A percentile compares a stretch with the other conserved stretches of the same genome.
Conservation (phyloP, 2,113 vertebrate genomes). For the Galeopterus variegatus region DNA sequence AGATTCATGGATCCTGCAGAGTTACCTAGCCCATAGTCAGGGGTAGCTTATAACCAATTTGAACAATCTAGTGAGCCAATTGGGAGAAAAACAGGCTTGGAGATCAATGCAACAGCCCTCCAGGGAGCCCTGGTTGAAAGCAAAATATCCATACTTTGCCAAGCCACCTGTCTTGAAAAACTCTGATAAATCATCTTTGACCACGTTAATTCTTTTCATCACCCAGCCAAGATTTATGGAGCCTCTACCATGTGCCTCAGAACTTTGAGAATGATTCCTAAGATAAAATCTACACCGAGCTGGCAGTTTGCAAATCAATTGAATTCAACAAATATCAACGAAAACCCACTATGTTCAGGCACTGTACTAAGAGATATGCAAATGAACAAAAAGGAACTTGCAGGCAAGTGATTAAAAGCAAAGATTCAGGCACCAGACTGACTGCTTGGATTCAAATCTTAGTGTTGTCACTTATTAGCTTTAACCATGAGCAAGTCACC, state of each 20-base stretch:
- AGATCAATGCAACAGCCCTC: neutral
- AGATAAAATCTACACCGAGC: neutral
- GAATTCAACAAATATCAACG: conserved; percentile 39
- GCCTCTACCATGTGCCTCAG: neutral
- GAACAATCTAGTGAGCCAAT: neutral
- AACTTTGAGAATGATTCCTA: conserved; percentile 9
- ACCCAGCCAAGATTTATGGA: neutral
- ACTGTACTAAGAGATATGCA: neutral
- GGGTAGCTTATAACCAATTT: conserved; percentile 5
- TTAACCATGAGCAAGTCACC: neutral
- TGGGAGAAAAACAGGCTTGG: neutral
- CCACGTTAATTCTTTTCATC: conserved; percentile 33
- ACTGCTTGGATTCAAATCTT: neutral
- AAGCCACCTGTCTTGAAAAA: conserved; percentile 42
- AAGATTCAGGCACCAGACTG: neutral
- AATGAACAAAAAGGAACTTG: conserved; percentile 26
- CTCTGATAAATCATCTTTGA: conserved; percentile 45
- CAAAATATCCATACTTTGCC: conserved; percentile 46
- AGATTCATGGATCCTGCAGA: neutral
- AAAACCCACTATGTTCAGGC: neutral
- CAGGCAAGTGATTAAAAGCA: conserved; percentile 19
- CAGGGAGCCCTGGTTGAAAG: neutral
- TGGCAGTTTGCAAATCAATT: neutral
- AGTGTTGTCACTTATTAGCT: neutral
- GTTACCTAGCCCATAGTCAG: neutral